Base-by-base conservation (phyloP, 2,113 vertebrate genomes). In the Sturnus vulgaris region DNA sequence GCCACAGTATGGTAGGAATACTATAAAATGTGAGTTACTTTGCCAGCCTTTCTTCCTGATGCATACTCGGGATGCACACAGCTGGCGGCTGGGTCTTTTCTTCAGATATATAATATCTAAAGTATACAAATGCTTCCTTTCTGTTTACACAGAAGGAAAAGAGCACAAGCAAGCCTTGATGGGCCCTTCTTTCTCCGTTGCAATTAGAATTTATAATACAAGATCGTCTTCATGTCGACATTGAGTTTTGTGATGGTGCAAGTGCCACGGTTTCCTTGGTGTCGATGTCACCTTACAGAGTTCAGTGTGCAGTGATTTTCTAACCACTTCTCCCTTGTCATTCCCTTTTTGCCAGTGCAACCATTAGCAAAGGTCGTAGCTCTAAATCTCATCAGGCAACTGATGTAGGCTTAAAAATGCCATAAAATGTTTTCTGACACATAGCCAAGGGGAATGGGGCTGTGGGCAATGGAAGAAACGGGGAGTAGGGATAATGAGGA, bases 51-150 rank as follows among this genome's bases (percentile, higher is more conserved):
- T 84, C 72, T 82, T 92, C 47, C 57, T 64, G 61, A 15, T 37
- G 8, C 49, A 6, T 3, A 3, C 28, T 81, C 0, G 0, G 27
- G 77, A 68, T 35, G 56, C 40, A 52, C 30, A 19, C 25, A 63
- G 69, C 33, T 50, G 23, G 31, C 71, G 33, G 37, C 31, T 49
- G 37, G 12, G 17, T 39, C 52, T 78, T 83, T 89, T 84, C 25
- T 79, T 68, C 73, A 39, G 27, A 28, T 44, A 20, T 0, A 2
- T 33, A 33, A 50, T n/a, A 46, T 7, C 5, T 50, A 14, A 92
- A n/a, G 15, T 59, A 24, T 35, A 80, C 9, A 77, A 90, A 63
- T 22, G 8, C 15, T 76, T 66, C 4, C 22, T 71, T 86, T 84
- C 37, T 65, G 4, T 87, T 86, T 61, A 80, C 31, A 47, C 14